phyloP scores from a whole-genome alignment of 2,113 vertebrate genomes.

The Coregonus clupeaformis region DNA sequence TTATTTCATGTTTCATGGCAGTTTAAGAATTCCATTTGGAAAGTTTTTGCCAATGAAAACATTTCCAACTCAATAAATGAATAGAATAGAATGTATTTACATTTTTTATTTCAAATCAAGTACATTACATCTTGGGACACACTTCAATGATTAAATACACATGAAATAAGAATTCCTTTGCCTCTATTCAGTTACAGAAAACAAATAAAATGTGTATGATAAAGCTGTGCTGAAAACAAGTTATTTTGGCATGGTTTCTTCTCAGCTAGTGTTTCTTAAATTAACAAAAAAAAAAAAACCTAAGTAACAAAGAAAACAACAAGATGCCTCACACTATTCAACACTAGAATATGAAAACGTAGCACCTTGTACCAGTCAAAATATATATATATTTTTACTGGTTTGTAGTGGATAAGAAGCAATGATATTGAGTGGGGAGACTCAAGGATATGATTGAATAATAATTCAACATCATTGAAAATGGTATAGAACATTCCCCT shows the following conservation, averaged over 20 bases:
- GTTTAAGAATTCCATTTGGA: background rate
- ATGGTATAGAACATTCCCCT: background rate
- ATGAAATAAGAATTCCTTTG: slow-evolving; percentile 59
- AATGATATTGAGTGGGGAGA: slow-evolving; percentile 36
- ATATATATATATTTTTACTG: slow-evolving; percentile 55
- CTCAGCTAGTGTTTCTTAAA: slow-evolving; percentile 62
- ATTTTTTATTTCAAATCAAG: slow-evolving; percentile 66
- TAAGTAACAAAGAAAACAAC: slow-evolving; percentile 11
- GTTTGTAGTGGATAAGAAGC: slow-evolving; percentile 55
- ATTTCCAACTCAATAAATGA: background rate
- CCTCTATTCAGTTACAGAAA: slow-evolving; percentile 57
- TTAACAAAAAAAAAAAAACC: slow-evolving; percentile 46
- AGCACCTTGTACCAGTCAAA: slow-evolving; percentile 75
- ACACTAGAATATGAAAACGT: slow-evolving; percentile 63
- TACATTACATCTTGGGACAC: slow-evolving; percentile 60
- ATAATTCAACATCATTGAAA: background rate
- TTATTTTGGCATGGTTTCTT: slow-evolving; percentile 67
- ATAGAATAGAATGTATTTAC: slow-evolving; percentile 24
- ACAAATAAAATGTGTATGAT: slow-evolving; percentile 48
- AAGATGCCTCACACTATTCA: slow-evolving; percentile 49
- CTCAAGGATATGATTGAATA: slow-evolving; percentile 21
- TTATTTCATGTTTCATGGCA: background rate
- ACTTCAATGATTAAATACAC: slow-evolving; percentile 64
- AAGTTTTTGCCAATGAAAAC: background rate
- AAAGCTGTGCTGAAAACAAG: slow-evolving; percentile 64